These are phyloP conservation scores for Lordiphosa clarofinis DNA, from an alignment of 1,140 invertebrate genomes.

Conservation along the genomic window DNA sequence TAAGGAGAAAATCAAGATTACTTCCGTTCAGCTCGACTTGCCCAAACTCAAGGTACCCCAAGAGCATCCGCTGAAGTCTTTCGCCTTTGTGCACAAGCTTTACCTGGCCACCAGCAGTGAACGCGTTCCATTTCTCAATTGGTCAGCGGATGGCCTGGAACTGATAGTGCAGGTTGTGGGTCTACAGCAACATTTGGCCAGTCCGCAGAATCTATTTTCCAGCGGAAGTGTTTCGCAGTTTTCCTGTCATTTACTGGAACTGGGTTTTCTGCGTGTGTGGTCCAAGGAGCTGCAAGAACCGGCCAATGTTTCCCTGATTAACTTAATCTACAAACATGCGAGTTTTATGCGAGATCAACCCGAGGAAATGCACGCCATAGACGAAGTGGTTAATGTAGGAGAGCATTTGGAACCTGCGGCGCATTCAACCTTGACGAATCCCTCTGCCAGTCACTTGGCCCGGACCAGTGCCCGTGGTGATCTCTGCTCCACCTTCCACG, in stretches of 20 bases:
- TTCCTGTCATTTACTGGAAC: neutral
- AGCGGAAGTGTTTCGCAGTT: constrained; percentile 30
- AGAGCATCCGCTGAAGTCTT: neutral
- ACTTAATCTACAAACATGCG: constrained; percentile 17
- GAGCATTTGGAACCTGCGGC: too few species aligned
- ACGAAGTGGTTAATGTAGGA: too few species aligned
- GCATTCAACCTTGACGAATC: neutral
- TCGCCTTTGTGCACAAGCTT: constrained; percentile 31
- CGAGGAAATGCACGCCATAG: neutral
- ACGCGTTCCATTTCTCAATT: constrained; percentile 13
- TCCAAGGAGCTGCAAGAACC: neutral
- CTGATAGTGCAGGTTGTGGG: constrained; percentile 35
- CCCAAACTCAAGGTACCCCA: neutral
- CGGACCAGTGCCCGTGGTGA: constrained; percentile 13
- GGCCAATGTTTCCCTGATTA: neutral
- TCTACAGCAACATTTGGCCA: constrained; percentile 37
- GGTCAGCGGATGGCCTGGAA: constrained; percentile 18
- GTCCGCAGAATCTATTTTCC: constrained; percentile 22
- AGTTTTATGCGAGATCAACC: constrained; percentile 13
- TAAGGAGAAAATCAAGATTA: neutral
- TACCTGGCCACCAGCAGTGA: constrained; percentile 21
- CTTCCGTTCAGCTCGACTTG: constrained; percentile 4
- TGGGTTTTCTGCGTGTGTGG: constrained; percentile 24
- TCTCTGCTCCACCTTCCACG: neutral
- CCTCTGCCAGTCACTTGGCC: neutral